Evolutionary conservation across 2,113 vertebrate species (phyloP), one percentile per base, ranked within the genome.

Genomic region (Gallinago jamesoni): DNA sequence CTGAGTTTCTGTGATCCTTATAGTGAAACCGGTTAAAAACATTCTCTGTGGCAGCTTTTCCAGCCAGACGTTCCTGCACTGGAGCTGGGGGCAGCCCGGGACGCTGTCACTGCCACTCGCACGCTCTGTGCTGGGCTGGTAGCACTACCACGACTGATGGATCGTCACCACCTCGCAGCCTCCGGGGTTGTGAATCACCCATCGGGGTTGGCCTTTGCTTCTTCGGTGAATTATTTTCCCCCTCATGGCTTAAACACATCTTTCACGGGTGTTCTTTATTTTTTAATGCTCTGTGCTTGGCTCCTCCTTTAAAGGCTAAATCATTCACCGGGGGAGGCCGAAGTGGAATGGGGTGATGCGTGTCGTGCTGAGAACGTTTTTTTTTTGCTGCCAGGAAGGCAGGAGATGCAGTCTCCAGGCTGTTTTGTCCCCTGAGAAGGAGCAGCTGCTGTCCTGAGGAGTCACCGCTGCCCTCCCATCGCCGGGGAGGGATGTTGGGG

Each of bases 381-480:
- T 19, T 74, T 33, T 21, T 63, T 41, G 60, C 55, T n/a, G 22
- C 43, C 28, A 12, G 63, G 50, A 48, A 79, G 85, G 72, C 43
- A 45, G 81, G 43, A 69, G 31, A 10, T 10, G 30, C 41, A 62
- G 47, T 35, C 43, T 2, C 16, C 9, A 37, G 60, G 67, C 60
- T 41, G 11, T 63, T 33, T 3, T 0, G 11, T 31, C 41, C 70
- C 2, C 1, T 17, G 35, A 25, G 48, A 33, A 79, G 45, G 56
- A 55, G 39, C 2, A 1, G 19, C 16, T 48, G 23, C 18, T 33
- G 39, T 35, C n/a, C 72, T 3, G 25, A 55, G 47, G 52, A 31
- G 23, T 14, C 23, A 4, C n/a, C 33, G 53, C 48, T 78, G 39
- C 75, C 0, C 1, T 68, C 25, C 12, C 4, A 1, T 11, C 1